These are phyloP conservation scores for Sceloporus undulatus DNA, from an alignment of 2,113 vertebrate species.

Conservation along the genomic window DNA sequence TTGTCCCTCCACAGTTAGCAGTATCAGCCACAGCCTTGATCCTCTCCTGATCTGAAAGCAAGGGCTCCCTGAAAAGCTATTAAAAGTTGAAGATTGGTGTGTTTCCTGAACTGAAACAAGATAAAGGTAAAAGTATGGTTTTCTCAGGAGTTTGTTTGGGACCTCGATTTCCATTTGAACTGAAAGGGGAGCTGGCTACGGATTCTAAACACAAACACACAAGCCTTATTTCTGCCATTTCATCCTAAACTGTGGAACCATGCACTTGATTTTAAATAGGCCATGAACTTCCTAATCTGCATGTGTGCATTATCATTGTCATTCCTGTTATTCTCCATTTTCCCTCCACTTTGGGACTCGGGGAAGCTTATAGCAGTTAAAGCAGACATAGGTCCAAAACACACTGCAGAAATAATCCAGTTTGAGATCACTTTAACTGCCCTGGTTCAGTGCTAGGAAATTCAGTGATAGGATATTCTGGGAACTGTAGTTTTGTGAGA, in stretches of 20 bases:
- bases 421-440: too few relatives aligned
- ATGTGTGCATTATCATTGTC: neutral
- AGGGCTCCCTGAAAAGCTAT: slow-evolving; percentile 41
- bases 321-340: neutral
- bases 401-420: too few relatives aligned
- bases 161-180: slow-evolving; percentile 32
- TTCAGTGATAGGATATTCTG: too few relatives aligned
- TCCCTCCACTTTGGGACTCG: too few relatives aligned
- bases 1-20: neutral
- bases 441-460: too few relatives aligned
- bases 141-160: slow-evolving; percentile 14
- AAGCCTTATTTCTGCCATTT: neutral
- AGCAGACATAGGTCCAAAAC: too few relatives aligned
- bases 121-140: slow-evolving; percentile 38
- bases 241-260: neutral
- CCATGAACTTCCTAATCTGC: neutral
- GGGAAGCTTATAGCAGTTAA: too few relatives aligned
- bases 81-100: slow-evolving; percentile 37
- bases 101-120: slow-evolving; percentile 34
- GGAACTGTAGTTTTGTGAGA: too few relatives aligned
- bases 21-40: slow-evolving; percentile 52
- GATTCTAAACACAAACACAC: neutral
- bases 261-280: neutral
- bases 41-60: slow-evolving; percentile 44
- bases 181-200: slow-evolving; percentile 25